These are phyloP conservation scores for Lithobius niger DNA, from an alignment of 1,140 invertebrate genomes.

Conservation along the genomic window DNA sequence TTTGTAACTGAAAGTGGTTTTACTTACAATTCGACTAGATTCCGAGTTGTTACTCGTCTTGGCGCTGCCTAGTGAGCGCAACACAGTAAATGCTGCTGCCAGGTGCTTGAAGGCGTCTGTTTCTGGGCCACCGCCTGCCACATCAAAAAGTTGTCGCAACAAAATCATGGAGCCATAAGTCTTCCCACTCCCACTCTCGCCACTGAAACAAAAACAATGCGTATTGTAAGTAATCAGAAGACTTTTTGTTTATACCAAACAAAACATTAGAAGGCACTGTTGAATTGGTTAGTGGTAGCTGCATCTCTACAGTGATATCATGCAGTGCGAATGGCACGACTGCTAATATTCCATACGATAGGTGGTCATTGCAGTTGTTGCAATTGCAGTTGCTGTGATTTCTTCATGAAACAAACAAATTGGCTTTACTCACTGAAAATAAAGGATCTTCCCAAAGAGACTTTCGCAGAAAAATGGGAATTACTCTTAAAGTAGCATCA, in stretches of 20 bases:
- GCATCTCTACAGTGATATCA: neutral
- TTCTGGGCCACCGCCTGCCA: slow-evolving; percentile 74
- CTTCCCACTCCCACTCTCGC: slow-evolving; percentile 87
- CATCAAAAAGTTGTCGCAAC: slow-evolving; percentile 76
- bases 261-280: slow-evolving; percentile 6
- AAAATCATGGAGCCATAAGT: slow-evolving; percentile 85
- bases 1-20: no score
- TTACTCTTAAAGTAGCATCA: no score
- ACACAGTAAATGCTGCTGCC: slow-evolving; percentile 82
- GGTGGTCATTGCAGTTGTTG: no score
- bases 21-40: slow-evolving; percentile 79
- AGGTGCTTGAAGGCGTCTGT: slow-evolving; percentile 94
- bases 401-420: no score
- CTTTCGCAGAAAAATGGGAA: no score
- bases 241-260: neutral
- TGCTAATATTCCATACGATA: no score
- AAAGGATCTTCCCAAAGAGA: no score
- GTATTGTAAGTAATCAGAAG: no score
- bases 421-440: no score
- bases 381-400: no score
- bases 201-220: slow-evolving; percentile 30
- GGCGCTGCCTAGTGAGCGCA: slow-evolving; percentile 77
- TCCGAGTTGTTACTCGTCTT: slow-evolving; percentile 79
- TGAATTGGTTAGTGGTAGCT: neutral
- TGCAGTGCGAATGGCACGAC: neutral